A percentile compares a stretch with the other conserved stretches of the same genome.
phyloP scores from a whole-genome alignment of 2,113 vertebrate species.

The Butastur rufipennis region DNA sequence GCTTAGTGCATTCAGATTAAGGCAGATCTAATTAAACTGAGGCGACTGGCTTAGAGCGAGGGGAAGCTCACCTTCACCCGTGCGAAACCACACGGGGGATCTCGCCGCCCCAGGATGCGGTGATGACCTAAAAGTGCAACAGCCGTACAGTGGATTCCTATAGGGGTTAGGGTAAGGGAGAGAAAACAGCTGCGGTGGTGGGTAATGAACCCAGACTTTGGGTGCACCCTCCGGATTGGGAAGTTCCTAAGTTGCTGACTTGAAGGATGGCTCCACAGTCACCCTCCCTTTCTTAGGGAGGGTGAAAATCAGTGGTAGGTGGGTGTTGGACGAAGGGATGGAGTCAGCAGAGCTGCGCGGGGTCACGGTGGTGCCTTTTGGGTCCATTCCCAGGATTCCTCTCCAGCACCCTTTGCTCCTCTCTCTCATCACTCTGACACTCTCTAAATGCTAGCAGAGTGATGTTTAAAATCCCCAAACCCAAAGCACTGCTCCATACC shows the following conservation, averaged over 20 bases:
- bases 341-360: rapidly evolving
- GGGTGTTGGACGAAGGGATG: not conserved
- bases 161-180: rapidly evolving
- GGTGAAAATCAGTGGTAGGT: not conserved
- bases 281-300: no score
- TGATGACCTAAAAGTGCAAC: rapidly evolving
- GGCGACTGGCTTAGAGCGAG: not conserved
- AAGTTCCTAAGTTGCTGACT: not conserved
- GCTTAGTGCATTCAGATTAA: not conserved
- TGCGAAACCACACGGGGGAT: not conserved
- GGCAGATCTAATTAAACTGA: not conserved
- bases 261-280: rapidly evolving
- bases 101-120: rapidly evolving
- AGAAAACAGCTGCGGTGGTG: not conserved
- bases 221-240: not conserved
- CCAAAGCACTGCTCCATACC: not conserved
- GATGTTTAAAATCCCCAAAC: not conserved
- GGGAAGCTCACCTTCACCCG: not conserved
- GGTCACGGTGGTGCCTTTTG: not conserved
- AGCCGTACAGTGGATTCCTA: rapidly evolving
- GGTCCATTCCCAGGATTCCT: not conserved
- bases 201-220: rapidly evolving
- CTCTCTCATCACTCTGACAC: not conserved
- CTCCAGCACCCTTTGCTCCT: not conserved
- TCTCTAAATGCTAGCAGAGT: not conserved